phyloP scores from a whole-genome alignment of 1,140 invertebrate genomes.

The Pachypsylla venusta region DNA sequence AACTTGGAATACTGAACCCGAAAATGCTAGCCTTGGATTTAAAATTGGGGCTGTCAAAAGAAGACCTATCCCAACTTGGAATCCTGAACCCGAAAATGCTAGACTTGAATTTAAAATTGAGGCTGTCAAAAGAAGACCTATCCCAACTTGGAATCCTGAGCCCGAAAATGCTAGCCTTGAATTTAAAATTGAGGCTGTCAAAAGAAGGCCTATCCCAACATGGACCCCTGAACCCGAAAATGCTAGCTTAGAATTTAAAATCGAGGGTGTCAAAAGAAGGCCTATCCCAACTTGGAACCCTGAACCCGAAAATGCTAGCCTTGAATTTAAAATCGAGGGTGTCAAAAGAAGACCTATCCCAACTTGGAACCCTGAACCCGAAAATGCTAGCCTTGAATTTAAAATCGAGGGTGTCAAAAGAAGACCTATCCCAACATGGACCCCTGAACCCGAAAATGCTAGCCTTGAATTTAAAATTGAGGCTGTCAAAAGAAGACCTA shows the following conservation, averaged over 20 bases:
- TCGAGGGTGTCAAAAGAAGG: background rate
- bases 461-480: background rate
- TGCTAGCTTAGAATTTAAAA: background rate
- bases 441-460: background rate
- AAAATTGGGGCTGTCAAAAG: background rate
- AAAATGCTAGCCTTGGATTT: background rate
- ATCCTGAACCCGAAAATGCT: background rate
- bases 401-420: background rate
- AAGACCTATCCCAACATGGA: slow-evolving; percentile 1
- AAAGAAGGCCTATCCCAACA: background rate
- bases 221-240: background rate
- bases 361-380: background rate
- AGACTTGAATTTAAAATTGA: background rate
- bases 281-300: background rate
- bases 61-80: background rate
- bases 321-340: background rate
- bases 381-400: background rate
- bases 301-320: background rate
- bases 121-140: background rate
- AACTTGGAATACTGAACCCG: background rate
- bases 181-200: background rate
- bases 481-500: slow-evolving; percentile 2
- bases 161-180: background rate
- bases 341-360: slow-evolving; percentile 1
- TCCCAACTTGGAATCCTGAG: background rate